Evolutionary conservation across 2,888 invertebrate species (phyloP).

Genomic region (Chromoteleia sp.): DNA sequence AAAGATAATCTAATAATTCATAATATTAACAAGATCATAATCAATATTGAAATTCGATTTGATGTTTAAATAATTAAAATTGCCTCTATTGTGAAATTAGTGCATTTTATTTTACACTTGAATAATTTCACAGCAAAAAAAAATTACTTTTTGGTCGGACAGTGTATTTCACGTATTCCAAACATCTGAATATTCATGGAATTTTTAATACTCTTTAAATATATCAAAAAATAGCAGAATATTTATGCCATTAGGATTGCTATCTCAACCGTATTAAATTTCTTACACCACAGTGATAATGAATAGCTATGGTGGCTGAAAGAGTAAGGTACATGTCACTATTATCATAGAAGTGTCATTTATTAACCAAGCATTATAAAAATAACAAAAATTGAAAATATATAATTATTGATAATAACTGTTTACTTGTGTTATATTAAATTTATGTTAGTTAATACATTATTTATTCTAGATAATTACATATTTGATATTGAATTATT

Average conservation of each 20-base stretch:
- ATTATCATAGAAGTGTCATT: conserved; percentile 41
- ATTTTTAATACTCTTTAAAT: conserved; percentile 52
- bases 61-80: background rate
- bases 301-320: conserved; percentile 41
- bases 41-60: background rate
- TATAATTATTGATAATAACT: background rate
- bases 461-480: background rate
- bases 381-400: background rate
- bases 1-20: no score
- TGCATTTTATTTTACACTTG: conserved; percentile 16
- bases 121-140: conserved; percentile 5
- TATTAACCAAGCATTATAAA: background rate
- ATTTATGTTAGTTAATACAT: background rate
- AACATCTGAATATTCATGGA: conserved; percentile 44
- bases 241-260: conserved; percentile 48
- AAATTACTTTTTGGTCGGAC: background rate
- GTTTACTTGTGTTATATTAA: background rate
- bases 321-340: conserved; percentile 25
- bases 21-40: no score
- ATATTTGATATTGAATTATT: background rate
- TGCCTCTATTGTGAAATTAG: background rate
- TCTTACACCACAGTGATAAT: conserved; percentile 51
- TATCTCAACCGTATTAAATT: conserved; percentile 49
- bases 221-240: conserved; percentile 44
- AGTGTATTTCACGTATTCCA: background rate